Base-by-base conservation (phyloP, 2,113 vertebrate genomes). In the Myxocyprinus asiaticus region DNA sequence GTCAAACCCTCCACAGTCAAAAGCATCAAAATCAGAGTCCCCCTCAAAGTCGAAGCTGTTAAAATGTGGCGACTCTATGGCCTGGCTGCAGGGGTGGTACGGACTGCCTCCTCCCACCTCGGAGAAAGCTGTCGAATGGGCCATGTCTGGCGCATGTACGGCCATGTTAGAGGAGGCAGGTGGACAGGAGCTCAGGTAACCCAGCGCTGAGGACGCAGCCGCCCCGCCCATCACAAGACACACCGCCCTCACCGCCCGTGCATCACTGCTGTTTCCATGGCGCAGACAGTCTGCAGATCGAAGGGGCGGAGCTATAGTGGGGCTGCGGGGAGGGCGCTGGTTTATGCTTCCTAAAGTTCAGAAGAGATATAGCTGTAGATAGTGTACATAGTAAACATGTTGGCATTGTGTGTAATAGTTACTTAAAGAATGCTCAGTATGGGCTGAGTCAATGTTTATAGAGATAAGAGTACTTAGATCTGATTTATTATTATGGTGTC, bases 171-270 rank as follows among this genome's bases (percentile, higher is more conserved):
- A 86, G 12, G 91, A 63, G 0, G 62, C 0, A 5, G 90, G 85
- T 33, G 89, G 71, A 67, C 91, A 92, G 79, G 92, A 91, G 87
- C 80, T 92, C 71, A 94, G 88, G 90, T 94, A 93, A 8, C 92
- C 92, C 82, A 95, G 77, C 0, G 92, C 91, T 0, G 94, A 94
- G 55, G 94, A 93, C 6, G 92, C 92, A 0, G 94, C 94, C 0
- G 94, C 91, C 9, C 92, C 92, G 0, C 94, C 94, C 94, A 94
- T 94, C 85, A 95, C 85, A 72, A 95, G 84, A 55, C 94, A 95
- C 72, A 94, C 92, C 0, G 94, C 93, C 80, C 93, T 84, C 70
- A 95, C 93, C 0, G 92, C 91, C 14, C 89, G 92, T 0, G 89
- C 90, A 15, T 93, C 92, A 9, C 90, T 92, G 87, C 93, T 92